Percentiles rank a stretch among this genome's conserved stretches.
These are phyloP conservation scores for Echinarachnius parma DNA, from an alignment of 53 echinoderm and acorn worm genomes.

Conservation along the genomic window DNA sequence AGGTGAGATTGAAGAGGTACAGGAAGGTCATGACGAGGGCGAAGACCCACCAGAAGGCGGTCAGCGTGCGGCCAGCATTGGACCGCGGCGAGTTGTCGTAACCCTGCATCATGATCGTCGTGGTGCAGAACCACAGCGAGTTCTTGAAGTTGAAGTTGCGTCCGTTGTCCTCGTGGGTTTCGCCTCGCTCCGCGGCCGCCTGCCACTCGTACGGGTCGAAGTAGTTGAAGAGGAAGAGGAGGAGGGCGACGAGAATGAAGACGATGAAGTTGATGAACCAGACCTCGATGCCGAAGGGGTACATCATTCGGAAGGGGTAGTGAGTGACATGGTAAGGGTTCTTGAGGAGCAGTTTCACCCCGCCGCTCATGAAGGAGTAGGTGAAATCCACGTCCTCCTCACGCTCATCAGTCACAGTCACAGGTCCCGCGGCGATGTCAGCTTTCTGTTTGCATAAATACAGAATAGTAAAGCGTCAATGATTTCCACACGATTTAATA, in stretches of 20 bases:
- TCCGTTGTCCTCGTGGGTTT: conserved; percentile 84
- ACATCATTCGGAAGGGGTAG: conserved; percentile 91
- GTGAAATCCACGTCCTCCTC: conserved; percentile 84
- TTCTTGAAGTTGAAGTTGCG: conserved; percentile 93
- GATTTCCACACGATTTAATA: no score
- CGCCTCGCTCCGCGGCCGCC: conserved; percentile 74
- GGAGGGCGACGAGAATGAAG: conserved; percentile 71
- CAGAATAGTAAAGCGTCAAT: neutral
- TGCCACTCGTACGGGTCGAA: conserved; percentile 98
- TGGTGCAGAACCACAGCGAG: conserved; percentile 89
- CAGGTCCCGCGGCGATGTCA: conserved; percentile 95
- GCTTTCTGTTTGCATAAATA: conserved; percentile 69
- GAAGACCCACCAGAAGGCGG: conserved; percentile 98
- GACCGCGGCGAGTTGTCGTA: conserved; percentile 88
- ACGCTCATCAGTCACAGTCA: conserved; percentile 84
- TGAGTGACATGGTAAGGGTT: conserved; percentile 72
- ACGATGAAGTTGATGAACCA: conserved; percentile 88
- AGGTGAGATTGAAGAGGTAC: conserved; percentile 86
- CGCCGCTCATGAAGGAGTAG: conserved; percentile 94
- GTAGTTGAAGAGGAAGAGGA: conserved; percentile 82
- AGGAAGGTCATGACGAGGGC: conserved; percentile 92
- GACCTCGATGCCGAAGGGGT: conserved; percentile 92
- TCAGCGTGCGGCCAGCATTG: conserved; percentile 81
- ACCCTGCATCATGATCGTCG: conserved; percentile 88
- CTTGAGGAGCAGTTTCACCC: conserved; percentile 82